Base-by-base conservation (phyloP, 2,888 invertebrate species). In the Prosopocoilus inquinatus region DNA sequence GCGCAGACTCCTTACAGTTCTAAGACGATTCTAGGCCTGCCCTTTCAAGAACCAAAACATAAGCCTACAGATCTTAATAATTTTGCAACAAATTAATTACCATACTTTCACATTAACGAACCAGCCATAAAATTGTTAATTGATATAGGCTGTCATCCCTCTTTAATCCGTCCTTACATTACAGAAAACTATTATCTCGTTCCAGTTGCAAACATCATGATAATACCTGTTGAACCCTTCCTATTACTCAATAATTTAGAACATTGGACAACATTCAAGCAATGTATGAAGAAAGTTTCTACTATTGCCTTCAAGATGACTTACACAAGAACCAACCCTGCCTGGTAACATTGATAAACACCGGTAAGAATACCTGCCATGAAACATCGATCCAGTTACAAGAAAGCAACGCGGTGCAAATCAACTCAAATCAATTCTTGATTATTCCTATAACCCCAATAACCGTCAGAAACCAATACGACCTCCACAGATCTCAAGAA, bases 201-300 rank as follows among this genome's bases (percentile, higher is more conserved):
- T 3, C 48, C 34, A 33, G 41, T 16, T 34, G 43, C 33, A 9
- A 53, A 48, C 3, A 3, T 43, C 9, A 41, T 48, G 7, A 11
- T 53, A 9, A 53, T 53, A 9, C 53, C 53, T 33, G 47, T 48
- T 43, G 48, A 47, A n/a, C 47, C 33, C 1, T 53, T 43, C 47
- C 28, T 36, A 11, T 34, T 53, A 33, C 48, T 47, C 20, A 39
- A 53, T 43, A 12, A 47, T 12, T 11, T 43, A 33, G n/a, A 39
- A 3, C 35, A 47, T 12, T 53, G 53, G 53, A 53, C 41, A 12
- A 15, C 36, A 7, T 16, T 46, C 1, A 34, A 39, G n/a, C 11
- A 13, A 12, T 53, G 47, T 9, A n/a, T 48, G 1, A 3, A 15
- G 53, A 41, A 5, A 33, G 35, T 5, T 15, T 28, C 4, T 47